Conservation (phyloP, 2,113 vertebrate genomes). For the Daboia siamensis region DNA sequence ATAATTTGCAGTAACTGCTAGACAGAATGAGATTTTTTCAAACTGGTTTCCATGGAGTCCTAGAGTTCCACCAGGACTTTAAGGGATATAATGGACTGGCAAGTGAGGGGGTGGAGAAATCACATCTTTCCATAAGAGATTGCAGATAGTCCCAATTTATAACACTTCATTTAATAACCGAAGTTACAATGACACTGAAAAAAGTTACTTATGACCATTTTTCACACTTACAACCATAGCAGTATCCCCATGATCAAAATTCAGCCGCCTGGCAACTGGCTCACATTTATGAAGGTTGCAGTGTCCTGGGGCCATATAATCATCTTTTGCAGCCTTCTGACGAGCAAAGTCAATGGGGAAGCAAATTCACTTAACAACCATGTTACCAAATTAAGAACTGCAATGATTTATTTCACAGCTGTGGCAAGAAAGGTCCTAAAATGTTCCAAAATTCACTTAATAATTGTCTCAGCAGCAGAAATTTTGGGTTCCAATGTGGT, state of each 20-base stretch:
- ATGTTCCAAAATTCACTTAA: background rate
- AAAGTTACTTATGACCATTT: background rate
- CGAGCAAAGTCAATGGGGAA: background rate
- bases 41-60: background rate
- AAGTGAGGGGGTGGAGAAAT: background rate
- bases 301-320: background rate
- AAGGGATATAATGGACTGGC: background rate
- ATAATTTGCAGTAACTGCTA: background rate
- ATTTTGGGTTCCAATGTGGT: background rate
- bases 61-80: background rate
- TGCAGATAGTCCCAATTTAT: background rate
- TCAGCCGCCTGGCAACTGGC: background rate
- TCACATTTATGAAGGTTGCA: background rate
- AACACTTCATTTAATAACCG: background rate
- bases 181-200: background rate
- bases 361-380: background rate
- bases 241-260: background rate
- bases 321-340: background rate
- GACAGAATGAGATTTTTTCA: background rate
- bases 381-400: background rate
- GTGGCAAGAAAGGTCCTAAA: background rate
- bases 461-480: background rate
- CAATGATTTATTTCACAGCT: background rate
- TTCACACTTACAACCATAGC: background rate
- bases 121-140: background rate